Percentiles rank a stretch among this genome's conserved stretches.
These are phyloP conservation scores for Phasianus colchicus DNA, from an alignment of 2,113 vertebrate species.

Conservation along the genomic window DNA sequence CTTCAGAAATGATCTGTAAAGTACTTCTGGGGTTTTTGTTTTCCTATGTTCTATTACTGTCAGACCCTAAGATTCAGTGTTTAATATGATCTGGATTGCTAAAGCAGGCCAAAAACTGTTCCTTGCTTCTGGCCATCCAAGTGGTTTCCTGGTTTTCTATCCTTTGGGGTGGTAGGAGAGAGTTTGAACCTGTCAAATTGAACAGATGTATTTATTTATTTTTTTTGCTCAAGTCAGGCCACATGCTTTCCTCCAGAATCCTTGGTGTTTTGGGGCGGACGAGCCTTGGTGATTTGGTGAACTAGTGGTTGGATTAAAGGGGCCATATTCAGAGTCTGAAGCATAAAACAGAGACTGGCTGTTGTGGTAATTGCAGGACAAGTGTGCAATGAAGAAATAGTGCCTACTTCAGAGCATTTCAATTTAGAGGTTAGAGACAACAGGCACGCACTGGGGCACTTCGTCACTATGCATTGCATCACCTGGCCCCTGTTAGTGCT, in stretches of 20 bases:
- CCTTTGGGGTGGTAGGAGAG: neutral
- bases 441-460: rapidly evolving
- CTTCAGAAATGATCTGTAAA: neutral
- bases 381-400: neutral
- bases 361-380: neutral
- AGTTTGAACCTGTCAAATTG: neutral
- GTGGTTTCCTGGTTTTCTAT: neutral
- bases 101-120: neutral
- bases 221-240: neutral
- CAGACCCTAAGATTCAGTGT: neutral
- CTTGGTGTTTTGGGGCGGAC: neutral
- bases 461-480: rapidly evolving
- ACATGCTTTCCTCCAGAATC: neutral
- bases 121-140: neutral
- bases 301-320: neutral
- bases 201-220: neutral
- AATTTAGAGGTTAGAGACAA: neutral
- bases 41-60: neutral
- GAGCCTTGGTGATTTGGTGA: neutral
- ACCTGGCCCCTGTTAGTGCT: neutral
- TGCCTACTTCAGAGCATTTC: neutral
- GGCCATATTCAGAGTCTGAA: neutral
- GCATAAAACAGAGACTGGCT: neutral
- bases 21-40: neutral
- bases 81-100: neutral